These are phyloP conservation scores for Cariama cristata DNA, from an alignment of 2,113 vertebrate genomes.

Conservation along the genomic window DNA sequence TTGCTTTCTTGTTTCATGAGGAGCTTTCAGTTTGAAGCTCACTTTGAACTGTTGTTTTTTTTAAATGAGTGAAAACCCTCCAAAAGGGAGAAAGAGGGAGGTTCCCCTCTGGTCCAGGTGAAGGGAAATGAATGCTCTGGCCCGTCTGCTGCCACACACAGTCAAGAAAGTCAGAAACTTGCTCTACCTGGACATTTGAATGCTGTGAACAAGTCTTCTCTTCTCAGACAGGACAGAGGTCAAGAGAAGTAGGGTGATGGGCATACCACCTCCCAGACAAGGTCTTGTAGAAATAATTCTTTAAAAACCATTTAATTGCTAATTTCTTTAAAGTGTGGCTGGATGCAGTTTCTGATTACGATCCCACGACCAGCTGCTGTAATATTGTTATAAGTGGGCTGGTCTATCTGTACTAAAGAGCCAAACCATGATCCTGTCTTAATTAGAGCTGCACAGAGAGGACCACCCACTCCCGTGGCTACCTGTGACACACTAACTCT, in stretches of 20 bases:
- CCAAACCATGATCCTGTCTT: background rate
- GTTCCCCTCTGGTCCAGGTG: background rate
- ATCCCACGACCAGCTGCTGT: background rate
- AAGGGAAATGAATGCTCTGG: background rate
- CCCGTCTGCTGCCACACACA: rapidly evolving
- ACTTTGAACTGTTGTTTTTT: background rate
- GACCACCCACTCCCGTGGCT: background rate
- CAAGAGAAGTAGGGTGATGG: background rate
- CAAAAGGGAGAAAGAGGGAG: background rate
- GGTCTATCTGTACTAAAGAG: background rate
- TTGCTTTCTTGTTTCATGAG: background rate
- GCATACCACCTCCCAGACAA: background rate
- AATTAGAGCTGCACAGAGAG: background rate
- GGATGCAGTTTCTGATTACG: background rate
- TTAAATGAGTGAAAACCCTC: background rate
- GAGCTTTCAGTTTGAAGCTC: background rate
- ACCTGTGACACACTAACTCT: background rate
- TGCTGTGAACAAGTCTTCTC: background rate
- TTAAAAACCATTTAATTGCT: background rate
- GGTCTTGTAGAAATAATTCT: background rate
- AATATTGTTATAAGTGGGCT: background rate
- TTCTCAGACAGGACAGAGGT: background rate
- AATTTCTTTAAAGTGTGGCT: background rate
- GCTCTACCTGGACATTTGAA: background rate
- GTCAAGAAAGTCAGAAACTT: background rate